Conservation (phyloP, 2,113 vertebrate genomes). For the Origma solitaria region DNA sequence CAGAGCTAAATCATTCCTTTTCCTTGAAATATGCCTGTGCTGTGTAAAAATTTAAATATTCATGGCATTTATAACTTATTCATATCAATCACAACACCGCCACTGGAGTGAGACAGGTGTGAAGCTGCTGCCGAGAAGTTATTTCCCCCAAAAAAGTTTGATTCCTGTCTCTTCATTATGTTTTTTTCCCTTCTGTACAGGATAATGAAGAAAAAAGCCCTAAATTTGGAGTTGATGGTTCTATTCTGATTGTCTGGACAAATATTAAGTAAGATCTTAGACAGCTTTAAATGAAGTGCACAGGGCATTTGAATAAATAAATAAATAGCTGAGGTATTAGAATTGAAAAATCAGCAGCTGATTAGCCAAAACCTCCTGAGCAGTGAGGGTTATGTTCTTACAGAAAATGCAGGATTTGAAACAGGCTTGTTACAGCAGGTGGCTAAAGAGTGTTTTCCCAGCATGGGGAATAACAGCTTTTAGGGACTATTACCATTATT, state of each 20-base stretch:
- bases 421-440: background rate
- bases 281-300: background rate
- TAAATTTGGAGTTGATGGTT: background rate
- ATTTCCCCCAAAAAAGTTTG: background rate
- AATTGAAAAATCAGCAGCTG: background rate
- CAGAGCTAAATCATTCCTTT: background rate
- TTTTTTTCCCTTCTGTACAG: fast-evolving
- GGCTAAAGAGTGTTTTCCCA: background rate
- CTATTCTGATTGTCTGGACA: background rate
- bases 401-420: background rate
- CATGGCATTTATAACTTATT: background rate
- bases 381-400: background rate
- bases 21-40: background rate
- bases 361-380: background rate
- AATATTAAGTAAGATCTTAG: background rate
- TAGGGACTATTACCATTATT: background rate
- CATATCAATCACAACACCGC: background rate
- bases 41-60: background rate
- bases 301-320: background rate
- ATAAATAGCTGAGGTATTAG: background rate
- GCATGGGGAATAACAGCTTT: background rate
- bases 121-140: background rate
- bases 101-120: background rate
- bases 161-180: background rate
- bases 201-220: background rate